These are phyloP conservation scores for Drosophila mauritiana DNA, from an alignment of 1,140 invertebrate species.

Conservation along the genomic window DNA sequence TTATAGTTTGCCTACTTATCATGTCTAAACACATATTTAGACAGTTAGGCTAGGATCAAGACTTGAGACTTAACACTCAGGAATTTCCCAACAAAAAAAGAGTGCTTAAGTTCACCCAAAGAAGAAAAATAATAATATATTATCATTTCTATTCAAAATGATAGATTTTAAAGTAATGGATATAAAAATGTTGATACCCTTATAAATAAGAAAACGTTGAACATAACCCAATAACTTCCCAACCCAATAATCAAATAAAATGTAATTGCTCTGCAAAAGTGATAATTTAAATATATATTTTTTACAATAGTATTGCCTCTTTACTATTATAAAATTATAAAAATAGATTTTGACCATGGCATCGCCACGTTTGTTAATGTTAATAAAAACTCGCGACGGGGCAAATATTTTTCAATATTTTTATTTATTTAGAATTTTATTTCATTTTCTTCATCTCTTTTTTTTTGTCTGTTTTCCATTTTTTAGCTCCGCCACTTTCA, in stretches of 20 bases:
- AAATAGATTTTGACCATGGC: constrained; percentile 1
- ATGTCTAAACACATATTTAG: no score
- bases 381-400: constrained; percentile 28
- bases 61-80: neutral
- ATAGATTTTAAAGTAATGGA: neutral
- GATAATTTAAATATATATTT: neutral
- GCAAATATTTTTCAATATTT: constrained; percentile 74
- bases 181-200: no score
- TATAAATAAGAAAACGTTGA: no score
- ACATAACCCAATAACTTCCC: no score
- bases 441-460: constrained; percentile 83
- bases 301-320: no score
- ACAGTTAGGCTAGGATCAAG: no score
- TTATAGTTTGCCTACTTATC: no score
- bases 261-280: neutral
- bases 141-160: neutral
- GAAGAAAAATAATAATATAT: neutral
- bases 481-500: constrained; percentile 25
- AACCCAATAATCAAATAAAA: no score
- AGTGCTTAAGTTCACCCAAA: no score
- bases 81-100: no score
- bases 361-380: constrained; percentile 5
- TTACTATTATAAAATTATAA: no score
- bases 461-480: constrained; percentile 39
- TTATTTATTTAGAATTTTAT: constrained; percentile 82